Evolutionary conservation across 2,113 vertebrate genomes (phyloP), one percentile per base, ranked within the genome.

Genomic region (Odobenus rosmarus): DNA sequence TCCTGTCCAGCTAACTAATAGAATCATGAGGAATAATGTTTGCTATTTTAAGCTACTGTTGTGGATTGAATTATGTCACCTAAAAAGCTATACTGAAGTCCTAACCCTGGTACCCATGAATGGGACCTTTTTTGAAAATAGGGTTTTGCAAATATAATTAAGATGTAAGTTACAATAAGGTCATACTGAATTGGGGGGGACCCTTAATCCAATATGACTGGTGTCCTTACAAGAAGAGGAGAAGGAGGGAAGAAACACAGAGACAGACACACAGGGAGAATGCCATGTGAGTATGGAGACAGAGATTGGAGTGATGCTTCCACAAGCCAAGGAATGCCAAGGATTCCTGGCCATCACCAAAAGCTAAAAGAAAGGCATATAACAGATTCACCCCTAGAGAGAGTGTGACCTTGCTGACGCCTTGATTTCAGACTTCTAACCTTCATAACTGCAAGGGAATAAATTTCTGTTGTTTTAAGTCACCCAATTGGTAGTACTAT

Each of bases 61-160:
- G 42, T 80, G 53, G 77, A 46, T 81, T 72, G 74, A 95, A 42
- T 53, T 61, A 11, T 62, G 74, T 87, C 46, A 36, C 33, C 46
- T 53, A 53, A 87, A 92, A 72, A 87, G 15, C 53, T 61, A 53
- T 26, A 62, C 1, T 61, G 55, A 72, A 51, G 9, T 61, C 31
- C 5, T 92, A 81, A 72, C 42, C 11, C 39, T 59, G 39, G 36
- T 28, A 71, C 31, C 61, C 87, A 7, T 31, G 15, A 69, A 31
- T 80, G 59, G 59, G 61, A 91, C 9, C 24, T 79, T 79, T 91
- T 57, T 91, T 85, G 59, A 51, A 91, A 79, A 77, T 59, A 59
- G 26, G 14, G 3, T 77, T 77, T 95, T 91, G 53, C 33, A 69
- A 85, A 91, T 59, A 90, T 85, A 91, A 79, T 95, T 91, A 91